Conservation (phyloP, 2,797 vertebrate species). For the Malurus leucopterus region DNA sequence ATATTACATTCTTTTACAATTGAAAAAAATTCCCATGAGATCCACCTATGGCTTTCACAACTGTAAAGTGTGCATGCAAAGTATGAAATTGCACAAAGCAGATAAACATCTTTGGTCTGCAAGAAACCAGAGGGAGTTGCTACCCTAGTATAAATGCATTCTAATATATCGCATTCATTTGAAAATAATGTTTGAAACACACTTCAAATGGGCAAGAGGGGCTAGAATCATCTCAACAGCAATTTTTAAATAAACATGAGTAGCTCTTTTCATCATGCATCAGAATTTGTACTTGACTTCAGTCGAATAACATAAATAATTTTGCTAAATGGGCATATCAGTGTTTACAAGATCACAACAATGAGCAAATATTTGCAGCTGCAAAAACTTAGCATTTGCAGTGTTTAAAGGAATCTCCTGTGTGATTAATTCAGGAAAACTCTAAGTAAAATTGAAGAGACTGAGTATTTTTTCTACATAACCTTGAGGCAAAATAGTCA, state of each 20-base stretch:
- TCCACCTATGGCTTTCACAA: background rate
- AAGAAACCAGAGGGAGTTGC: slow-evolving; percentile 1
- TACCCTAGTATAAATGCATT: background rate
- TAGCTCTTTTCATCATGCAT: background rate
- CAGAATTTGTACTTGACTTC: slow-evolving; percentile 4
- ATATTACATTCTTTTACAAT: background rate
- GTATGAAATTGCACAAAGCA: background rate
- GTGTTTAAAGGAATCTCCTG: background rate
- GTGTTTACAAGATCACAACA: background rate
- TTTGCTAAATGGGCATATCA: background rate
- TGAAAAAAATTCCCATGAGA: background rate
- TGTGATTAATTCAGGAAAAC: background rate
- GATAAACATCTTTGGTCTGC: background rate
- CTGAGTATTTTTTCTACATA: background rate
- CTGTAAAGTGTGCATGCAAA: background rate
- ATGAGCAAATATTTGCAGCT: slow-evolving; percentile 11
- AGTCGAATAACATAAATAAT: background rate
- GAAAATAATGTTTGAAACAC: slow-evolving; percentile 27
- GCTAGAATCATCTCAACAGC: background rate
- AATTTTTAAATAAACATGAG: slow-evolving; percentile 19
- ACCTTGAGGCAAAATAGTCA: slow-evolving; percentile 15
- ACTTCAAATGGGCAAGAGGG: background rate
- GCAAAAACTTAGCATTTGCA: background rate
- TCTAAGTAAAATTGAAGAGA: background rate
- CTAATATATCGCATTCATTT: background rate